phyloP scores from a whole-genome alignment of 2,797 vertebrate genomes.

The Sebastes oblongus region DNA sequence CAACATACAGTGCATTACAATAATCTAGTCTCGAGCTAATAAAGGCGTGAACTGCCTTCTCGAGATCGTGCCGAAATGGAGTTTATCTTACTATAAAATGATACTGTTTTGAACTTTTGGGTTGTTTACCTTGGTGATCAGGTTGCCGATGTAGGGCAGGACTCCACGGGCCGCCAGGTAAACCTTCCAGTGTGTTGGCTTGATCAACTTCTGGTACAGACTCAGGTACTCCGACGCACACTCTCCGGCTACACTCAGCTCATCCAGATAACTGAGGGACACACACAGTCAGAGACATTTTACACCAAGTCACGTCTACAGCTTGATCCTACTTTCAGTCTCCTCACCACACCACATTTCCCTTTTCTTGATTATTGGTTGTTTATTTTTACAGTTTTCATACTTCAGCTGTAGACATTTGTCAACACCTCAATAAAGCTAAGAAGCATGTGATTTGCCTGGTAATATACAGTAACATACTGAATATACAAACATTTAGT shows the following conservation, averaged over 20 bases:
- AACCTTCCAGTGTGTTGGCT: constrained; percentile 97
- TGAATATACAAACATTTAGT: neutral
- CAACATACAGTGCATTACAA: too few relatives aligned
- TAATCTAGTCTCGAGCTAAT: too few relatives aligned
- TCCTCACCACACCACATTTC: neutral
- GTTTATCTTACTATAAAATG: neutral
- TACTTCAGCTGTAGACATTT: neutral
- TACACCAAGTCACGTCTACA: neutral
- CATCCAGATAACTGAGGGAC: constrained; percentile 91
- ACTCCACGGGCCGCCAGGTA: constrained; percentile 96
- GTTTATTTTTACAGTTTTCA: neutral
- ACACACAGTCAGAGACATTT: neutral
- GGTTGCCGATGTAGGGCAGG: constrained; percentile 95
- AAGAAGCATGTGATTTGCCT: neutral
- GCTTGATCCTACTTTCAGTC: neutral
- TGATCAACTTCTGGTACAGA: constrained; percentile 97
- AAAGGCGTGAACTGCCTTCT: too few relatives aligned
- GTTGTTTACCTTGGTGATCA: constrained; percentile 94
- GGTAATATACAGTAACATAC: neutral
- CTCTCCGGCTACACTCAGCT: constrained; percentile 94
- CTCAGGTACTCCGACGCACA: constrained; percentile 96
- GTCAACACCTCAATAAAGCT: neutral
- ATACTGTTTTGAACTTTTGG: neutral
- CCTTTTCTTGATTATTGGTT: neutral
- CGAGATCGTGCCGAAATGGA: too few relatives aligned